Evolutionary conservation across 2,797 vertebrate genomes (phyloP), one percentile per base, ranked within the genome.

Genomic region (Aldrovandia affinis): DNA sequence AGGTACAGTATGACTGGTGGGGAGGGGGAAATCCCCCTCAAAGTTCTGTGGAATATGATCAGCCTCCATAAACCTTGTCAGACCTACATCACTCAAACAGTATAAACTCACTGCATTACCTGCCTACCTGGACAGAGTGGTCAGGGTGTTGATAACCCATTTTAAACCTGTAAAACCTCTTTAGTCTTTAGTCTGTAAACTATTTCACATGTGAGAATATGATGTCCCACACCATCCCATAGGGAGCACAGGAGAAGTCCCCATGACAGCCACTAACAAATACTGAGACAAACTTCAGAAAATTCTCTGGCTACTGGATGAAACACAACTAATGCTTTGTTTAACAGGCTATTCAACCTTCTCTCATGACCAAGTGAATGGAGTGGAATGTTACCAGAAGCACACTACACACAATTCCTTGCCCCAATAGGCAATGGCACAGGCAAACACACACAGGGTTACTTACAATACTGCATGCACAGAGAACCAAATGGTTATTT

Each of bases 21-120:
- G 61, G 47, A 36, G 30, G 61, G 86, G 89, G 88, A 90, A 88
- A 70, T 87, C 88, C 85, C 84, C 73, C 83, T 63, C 81, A 82
- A 80, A 73, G 39, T 78, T 85, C 59, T 78, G 79, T 70, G 68
- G 22, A 70, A 79, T 83, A 83, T 79, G 65, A 73, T 63, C 59
- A 68, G 85, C 84, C 78, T 39, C 83, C 47, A 54, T 14, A 39
- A 83, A 81, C 63, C 47, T n/a, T n/a, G 65, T 84, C 65, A 84
- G 70, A 65, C 85, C 77, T 82, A 83, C 73, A 85, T 81, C 73
- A 78, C 57, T 82, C 39, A 20, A 87, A 33, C 81, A 87, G 70
- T n/a, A 20, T 2, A 5, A 14, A 3, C 2, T 57, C 55, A 57
- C 55, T 3, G 47, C 6, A 50, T 50, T 50, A 50, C 47, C 12